These are phyloP conservation scores for Lordiphosa clarofinis DNA, from an alignment of 1,140 invertebrate species.

Conservation along the genomic window DNA sequence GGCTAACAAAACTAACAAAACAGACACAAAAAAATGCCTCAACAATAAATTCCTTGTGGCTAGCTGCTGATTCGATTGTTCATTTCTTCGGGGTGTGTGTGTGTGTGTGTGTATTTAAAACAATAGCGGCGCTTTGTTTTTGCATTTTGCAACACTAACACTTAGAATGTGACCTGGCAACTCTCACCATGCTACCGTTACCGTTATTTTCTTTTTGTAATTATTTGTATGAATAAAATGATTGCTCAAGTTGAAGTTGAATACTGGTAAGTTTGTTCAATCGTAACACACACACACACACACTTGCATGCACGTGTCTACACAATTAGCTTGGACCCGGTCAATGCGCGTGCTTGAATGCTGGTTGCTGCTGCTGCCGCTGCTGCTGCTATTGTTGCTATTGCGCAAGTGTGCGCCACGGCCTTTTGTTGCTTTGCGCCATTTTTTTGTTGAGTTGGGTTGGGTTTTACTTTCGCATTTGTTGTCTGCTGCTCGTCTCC, in stretches of 20 bases:
- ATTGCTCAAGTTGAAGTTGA: conserved; percentile 6
- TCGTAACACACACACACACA: conserved; percentile 20
- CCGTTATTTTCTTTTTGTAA: conserved; percentile 5
- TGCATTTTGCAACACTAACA: conserved; percentile 58
- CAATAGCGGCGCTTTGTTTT: conserved; percentile 54
- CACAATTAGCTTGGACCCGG: conserved; percentile 39
- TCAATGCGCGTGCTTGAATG: conserved; percentile 67
- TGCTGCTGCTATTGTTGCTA: conserved; percentile 35
- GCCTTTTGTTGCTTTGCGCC: conserved; percentile 26
- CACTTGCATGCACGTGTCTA: conserved; percentile 16
- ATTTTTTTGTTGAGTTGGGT: conserved; percentile 35
- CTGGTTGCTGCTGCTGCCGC: conserved; percentile 16
- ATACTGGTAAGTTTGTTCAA: conserved; percentile 4
- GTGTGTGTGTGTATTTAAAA: conserved; percentile 11
- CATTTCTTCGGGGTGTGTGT: background rate
- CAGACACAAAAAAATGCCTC: conserved; percentile 57
- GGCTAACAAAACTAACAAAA: conserved; percentile 25
- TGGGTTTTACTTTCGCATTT: conserved; percentile 63
- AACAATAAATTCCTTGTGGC: conserved; percentile 74
- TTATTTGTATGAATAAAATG: too few relatives aligned
- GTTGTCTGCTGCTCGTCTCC: conserved; percentile 54
- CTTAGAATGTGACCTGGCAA: conserved; percentile 43
- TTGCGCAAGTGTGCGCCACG: conserved; percentile 58
- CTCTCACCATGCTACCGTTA: conserved; percentile 15
- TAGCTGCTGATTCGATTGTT: conserved; percentile 14